Base-by-base conservation (phyloP, 2,113 vertebrate species). In the Tragulus kanchil region DNA sequence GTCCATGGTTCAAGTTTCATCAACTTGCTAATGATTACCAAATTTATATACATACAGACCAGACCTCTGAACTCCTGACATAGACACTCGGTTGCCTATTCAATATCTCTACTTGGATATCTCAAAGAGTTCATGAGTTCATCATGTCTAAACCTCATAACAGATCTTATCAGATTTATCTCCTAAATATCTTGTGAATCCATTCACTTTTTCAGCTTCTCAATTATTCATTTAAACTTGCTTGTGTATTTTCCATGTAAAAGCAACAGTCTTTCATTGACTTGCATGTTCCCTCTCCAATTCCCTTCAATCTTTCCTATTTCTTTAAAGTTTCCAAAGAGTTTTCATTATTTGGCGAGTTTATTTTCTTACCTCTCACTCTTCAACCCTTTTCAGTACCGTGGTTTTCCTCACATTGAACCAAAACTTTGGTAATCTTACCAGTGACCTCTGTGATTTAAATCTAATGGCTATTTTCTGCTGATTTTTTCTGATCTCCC, bases 191-290 rank as follows among this genome's bases (percentile, higher is more conserved):
- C 26, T 17, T 65, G 4, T 73, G 42, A 94, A 78, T 58, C 31
- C 17, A 42, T 54, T 94, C 0, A 65, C 3, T 78, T 90, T n/a
- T n/a, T n/a, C n/a, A n/a, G n/a, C n/a, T 96, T 94, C 89, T 42
- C 48, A 90, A 1, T 52, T 79, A 23, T n/a, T n/a, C 7, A 75
- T 10, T 28, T 48, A 91, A 93, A 83, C 1, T 28, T 81, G 52
- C 59, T 84, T 62, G 26, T 48, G 31, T 89, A 23, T 77, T 83
- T 95, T 71, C 25, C 16, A 59, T 52, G 23, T 95, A 95, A 97
- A 84, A 85, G 45, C 42, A 89, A 77, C 15, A 42, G 71, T 19
- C 0, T 73, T 73, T 94, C 73, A 56, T 84, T 89, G 31, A 91
- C 25, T 84, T 16, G 1, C 17, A 42, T 1, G 16, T 73, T 83